Conservation (phyloP, 2,797 vertebrate species). For the Falco biarmicus region DNA sequence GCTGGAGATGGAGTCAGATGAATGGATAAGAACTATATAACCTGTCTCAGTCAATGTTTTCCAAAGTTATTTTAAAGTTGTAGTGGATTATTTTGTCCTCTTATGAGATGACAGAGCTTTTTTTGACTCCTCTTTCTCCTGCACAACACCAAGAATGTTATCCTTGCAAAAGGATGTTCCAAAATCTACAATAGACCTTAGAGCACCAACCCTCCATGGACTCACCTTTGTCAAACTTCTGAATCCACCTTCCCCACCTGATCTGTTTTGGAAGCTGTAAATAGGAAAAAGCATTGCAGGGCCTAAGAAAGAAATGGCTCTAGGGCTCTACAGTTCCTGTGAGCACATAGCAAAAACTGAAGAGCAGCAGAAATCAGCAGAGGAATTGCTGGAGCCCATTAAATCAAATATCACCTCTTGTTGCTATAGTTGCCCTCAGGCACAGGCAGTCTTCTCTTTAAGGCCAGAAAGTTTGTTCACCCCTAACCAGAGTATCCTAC, state of each 20-base stretch:
- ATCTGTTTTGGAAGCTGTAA: neutral
- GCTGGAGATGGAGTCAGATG: neutral
- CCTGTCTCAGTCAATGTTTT: neutral
- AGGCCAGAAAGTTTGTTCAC: neutral
- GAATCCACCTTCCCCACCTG: neutral
- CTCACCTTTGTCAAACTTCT: neutral
- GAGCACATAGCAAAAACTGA: neutral
- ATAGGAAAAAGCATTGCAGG: neutral
- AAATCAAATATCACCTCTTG: neutral
- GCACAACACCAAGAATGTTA: neutral
- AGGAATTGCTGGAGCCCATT: neutral
- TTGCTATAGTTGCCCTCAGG: neutral
- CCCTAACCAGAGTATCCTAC: neutral
- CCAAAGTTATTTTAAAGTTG: neutral
- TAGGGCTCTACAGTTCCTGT: neutral
- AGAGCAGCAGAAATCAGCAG: neutral
- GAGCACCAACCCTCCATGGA: neutral
- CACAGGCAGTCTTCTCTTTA: neutral
- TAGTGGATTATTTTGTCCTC: neutral
- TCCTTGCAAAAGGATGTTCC: neutral
- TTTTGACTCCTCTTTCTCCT: neutral
- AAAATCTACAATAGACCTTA: neutral
- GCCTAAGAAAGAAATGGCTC: neutral
- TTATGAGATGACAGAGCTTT: neutral
- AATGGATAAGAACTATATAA: neutral